A percentile compares a stretch with the other conserved stretches of the same genome.
These are phyloP conservation scores for Hyles euphorbiae DNA, from an alignment of 1,140 invertebrate genomes.

Conservation along the genomic window DNA sequence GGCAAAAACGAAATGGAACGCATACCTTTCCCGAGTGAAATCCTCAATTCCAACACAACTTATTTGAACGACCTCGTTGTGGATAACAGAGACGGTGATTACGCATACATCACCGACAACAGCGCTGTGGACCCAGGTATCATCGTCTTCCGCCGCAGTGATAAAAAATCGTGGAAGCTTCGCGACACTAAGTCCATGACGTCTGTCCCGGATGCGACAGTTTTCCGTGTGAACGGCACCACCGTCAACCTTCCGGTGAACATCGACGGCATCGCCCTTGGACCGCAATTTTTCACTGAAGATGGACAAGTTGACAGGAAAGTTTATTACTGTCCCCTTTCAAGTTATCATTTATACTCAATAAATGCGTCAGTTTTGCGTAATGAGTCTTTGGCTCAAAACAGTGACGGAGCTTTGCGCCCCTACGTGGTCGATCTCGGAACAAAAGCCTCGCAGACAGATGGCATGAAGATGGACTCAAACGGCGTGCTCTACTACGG, in stretches of 20 bases:
- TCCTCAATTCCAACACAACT: conserved; percentile 70
- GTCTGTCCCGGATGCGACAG: conserved; percentile 72
- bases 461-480: conserved; percentile 83
- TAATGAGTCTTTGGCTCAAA: conserved; percentile 65
- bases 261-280: conserved; percentile 82
- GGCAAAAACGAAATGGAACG: conserved; percentile 73
- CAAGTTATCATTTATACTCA: conserved; percentile 79
- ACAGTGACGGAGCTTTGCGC: conserved; percentile 40
- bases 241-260: conserved; percentile 73
- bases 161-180: conserved; percentile 81
- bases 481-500: conserved; percentile 80
- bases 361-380: conserved; percentile 76
- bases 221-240: conserved; percentile 77
- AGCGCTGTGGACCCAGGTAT: conserved; percentile 80
- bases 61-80: conserved; percentile 82
- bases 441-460: conserved; percentile 78
- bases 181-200: conserved; percentile 79
- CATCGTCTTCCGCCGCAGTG: conserved; percentile 79
- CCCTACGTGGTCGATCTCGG: conserved; percentile 76
- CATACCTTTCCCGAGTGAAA: conserved; percentile 76
- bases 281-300: conserved; percentile 67
- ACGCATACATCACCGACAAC: conserved; percentile 83
- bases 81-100: conserved; percentile 80
- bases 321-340: conserved; percentile 80
- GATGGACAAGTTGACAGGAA: conserved; percentile 65